Base-by-base conservation (phyloP, 2,888 invertebrate genomes). In the Apamea monoglypha region DNA sequence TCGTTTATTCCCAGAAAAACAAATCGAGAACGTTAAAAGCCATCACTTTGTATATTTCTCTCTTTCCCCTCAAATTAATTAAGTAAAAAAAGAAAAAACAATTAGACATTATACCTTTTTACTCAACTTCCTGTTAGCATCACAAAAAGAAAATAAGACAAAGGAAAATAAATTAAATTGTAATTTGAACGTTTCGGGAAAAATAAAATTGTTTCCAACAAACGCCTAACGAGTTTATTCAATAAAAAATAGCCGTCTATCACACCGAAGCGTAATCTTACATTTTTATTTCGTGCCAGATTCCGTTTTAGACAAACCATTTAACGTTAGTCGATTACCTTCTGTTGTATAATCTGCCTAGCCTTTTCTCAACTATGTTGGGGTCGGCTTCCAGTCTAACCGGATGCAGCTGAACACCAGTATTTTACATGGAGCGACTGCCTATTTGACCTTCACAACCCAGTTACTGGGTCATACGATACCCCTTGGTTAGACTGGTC, bases 221-320 rank as follows among this genome's bases (percentile, higher is more conserved):
- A 87, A 89, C 83, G 85, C 83, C 85, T 87, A 89, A 91, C 87
- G 89, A 89, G 91, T 89, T 91, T 89, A 89, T 89, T 89, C 87
- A 89, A 89, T 89, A 89, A 87, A 89, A 84, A 70, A 53, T 75
- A 63, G 76, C 69, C 12, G 75, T 69, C 78, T 79, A 18, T 89
- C 67, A 90, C 87, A 90, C 89, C 81, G 81, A 72, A 50, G 25
- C 61, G 87, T 70, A 83, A 80, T 64, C n/a, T 74, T 76, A 21
- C 25, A 6, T 25, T 63, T 63, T 18, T 21, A 6, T 61, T 56
- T 56, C 4, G 56, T 56, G 10, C 1, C 10, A 56, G 10, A 56
- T 56, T 53, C 21, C 8, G 25, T 25, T 32, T 61, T 77, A 53
- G 56, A 64, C n/a, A 63, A 61, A 69, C 14, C 40, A 47, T 59